Conservation (phyloP, 2,888 invertebrate genomes). For the Criorhina ranunculi region DNA sequence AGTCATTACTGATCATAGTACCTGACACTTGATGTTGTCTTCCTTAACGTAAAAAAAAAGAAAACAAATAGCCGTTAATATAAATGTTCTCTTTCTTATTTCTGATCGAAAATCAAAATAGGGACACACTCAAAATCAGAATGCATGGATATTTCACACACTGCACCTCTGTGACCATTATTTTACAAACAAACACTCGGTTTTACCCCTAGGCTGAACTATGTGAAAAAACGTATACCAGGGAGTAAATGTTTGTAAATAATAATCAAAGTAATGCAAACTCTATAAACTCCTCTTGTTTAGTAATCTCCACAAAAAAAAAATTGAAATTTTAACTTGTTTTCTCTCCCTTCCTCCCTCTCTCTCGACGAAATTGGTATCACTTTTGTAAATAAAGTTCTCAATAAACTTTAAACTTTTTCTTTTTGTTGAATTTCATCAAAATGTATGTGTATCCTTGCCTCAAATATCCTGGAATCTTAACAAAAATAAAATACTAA, state of each 20-base stretch:
- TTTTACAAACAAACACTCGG: neutral
- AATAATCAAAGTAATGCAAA: constrained; percentile 27
- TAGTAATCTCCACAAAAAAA: constrained; percentile 1
- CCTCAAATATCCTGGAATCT: constrained; percentile 34
- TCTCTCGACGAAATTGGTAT: neutral
- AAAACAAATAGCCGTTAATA: constrained; percentile 38
- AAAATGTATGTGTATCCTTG: constrained; percentile 33
- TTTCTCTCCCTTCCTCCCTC: neutral
- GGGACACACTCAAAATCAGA: constrained; percentile 5
- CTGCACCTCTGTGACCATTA: constrained; percentile 6
- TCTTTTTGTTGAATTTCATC: neutral
- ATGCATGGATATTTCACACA: constrained; percentile 15
- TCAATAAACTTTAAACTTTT: neutral
- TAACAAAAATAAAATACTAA: constrained; percentile 4
- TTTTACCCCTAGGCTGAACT: neutral
- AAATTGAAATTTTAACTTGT: neutral
- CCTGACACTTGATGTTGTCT: constrained; percentile 75
- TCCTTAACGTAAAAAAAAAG: constrained; percentile 59
- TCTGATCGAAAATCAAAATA: constrained; percentile 7
- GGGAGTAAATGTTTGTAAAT: constrained; percentile 45
- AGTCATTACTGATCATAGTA: constrained; percentile 74
- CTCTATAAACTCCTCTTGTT: constrained; percentile 6
- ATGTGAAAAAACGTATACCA: constrained; percentile 4
- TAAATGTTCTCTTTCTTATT: constrained; percentile 21
- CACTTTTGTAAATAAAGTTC: constrained; percentile 56